Evolutionary conservation across 1,140 invertebrate genomes (phyloP).

Genomic region (Cryptotermes secundus): DNA sequence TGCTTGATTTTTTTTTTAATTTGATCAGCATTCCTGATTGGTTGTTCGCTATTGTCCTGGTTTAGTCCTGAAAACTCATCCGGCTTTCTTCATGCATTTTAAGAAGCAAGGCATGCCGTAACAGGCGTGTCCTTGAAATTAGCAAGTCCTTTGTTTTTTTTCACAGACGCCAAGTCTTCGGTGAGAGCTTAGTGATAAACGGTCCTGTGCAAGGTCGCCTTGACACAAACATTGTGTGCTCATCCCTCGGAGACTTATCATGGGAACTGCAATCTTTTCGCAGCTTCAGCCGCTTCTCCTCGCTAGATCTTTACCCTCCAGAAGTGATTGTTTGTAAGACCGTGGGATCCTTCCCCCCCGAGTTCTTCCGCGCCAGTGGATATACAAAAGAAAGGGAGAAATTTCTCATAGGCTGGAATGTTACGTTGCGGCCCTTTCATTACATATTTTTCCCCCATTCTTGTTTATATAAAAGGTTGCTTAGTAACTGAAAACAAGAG

Average conservation of each 20-base stretch:
- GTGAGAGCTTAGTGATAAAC: not conserved
- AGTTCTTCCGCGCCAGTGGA: not conserved
- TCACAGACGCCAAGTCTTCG: not conserved
- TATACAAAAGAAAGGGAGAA: constrained; percentile 1
- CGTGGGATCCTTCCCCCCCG: not conserved
- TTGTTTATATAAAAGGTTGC: not conserved
- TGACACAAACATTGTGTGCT: not conserved
- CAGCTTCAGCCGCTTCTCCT: not conserved
- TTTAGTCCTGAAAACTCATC: not conserved
- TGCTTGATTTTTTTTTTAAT: too few species aligned
- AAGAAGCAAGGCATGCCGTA: not conserved
- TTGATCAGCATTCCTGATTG: not conserved
- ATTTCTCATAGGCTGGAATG: constrained; percentile 2
- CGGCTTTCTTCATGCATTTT: not conserved
- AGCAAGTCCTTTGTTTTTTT: not conserved
- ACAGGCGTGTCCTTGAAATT: not conserved
- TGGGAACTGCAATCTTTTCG: constrained; percentile 7
- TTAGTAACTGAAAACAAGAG: not conserved
- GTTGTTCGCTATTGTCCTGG: too few species aligned
- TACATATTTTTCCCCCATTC: not conserved
- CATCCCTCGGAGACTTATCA: not conserved
- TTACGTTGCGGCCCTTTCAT: not conserved
- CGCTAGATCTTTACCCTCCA: constrained; percentile 3
- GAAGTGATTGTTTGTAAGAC: not conserved
- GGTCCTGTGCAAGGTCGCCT: not conserved